Evolutionary conservation across 2,888 invertebrate species (phyloP).

Genomic region (Gryllus longicercus): DNA sequence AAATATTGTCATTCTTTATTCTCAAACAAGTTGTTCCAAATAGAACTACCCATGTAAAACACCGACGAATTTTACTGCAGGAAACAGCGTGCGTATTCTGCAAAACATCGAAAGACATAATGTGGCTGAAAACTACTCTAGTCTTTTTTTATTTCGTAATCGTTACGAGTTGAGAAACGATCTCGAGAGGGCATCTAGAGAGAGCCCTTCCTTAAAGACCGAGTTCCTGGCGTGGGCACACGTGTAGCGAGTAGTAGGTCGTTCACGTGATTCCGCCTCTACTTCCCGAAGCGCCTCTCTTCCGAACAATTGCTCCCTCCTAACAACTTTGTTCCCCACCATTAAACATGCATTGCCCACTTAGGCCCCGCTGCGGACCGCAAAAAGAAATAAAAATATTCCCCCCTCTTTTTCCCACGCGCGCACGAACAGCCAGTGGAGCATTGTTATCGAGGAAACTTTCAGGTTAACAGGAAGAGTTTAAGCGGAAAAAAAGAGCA

Average conservation of each 20-base stretch:
- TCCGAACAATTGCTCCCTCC: slow-evolving; percentile 7
- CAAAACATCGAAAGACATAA: too few species aligned
- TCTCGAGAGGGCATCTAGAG: too few species aligned
- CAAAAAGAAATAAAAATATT: slow-evolving; percentile 2
- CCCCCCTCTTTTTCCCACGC: background rate
- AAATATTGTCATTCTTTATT: too few species aligned
- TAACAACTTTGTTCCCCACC: slow-evolving; percentile 17
- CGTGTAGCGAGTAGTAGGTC: background rate
- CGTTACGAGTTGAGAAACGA: too few species aligned
- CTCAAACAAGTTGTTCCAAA: too few species aligned
- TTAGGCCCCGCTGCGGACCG: background rate
- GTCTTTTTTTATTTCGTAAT: too few species aligned
- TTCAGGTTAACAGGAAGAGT: slow-evolving; percentile 10
- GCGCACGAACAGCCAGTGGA: background rate
- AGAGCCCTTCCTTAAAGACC: too few species aligned
- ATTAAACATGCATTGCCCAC: slow-evolving; percentile 17
- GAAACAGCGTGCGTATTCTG: too few species aligned
- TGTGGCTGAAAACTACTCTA: too few species aligned
- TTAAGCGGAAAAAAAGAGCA: slow-evolving; percentile 3
- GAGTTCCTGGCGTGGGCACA: too few species aligned
- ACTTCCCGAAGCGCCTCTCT: slow-evolving; percentile 6
- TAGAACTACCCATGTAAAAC: too few species aligned
- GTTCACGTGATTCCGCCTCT: slow-evolving; percentile 8
- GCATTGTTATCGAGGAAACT: slow-evolving; percentile 7
- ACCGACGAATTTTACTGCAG: too few species aligned